Evolutionary conservation across 2,888 invertebrate genomes (phyloP).

Genomic region (Epinotia nisella): DNA sequence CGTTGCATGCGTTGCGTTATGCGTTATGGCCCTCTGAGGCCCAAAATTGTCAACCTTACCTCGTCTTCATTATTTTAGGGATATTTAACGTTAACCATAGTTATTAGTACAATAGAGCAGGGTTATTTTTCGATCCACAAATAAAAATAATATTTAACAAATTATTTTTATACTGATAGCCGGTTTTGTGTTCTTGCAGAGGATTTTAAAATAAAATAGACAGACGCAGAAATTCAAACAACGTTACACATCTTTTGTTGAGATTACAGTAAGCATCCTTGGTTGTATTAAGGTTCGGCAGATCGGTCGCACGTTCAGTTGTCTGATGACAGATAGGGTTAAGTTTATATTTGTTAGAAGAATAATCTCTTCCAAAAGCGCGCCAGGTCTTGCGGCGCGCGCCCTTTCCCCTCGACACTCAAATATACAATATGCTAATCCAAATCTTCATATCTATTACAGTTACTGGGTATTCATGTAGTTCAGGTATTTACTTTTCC

Average conservation of each 20-base stretch:
- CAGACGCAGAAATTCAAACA: constrained; percentile 52
- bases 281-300: constrained; percentile 74
- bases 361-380: constrained; percentile 76
- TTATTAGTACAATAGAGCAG: constrained; percentile 84
- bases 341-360: constrained; percentile 83
- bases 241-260: constrained; percentile 75
- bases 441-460: constrained; percentile 37
- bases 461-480: constrained; percentile 43
- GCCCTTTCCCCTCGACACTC: constrained; percentile 48
- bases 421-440: constrained; percentile 43
- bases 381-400: constrained; percentile 66
- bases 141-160: constrained; percentile 74
- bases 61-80: constrained; percentile 82
- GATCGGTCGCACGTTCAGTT: constrained; percentile 76
- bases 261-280: constrained; percentile 77
- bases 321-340: constrained; percentile 78
- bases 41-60: constrained; percentile 82
- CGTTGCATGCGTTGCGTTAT: constrained; percentile 59
- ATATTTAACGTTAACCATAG: constrained; percentile 84
- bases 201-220: constrained; percentile 68
- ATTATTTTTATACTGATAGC: constrained; percentile 84
- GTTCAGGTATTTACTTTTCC: constrained; percentile 44
- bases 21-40: constrained; percentile 65
- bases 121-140: constrained; percentile 85
- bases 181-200: constrained; percentile 82